phyloP scores from a whole-genome alignment of 2,888 invertebrate genomes.

The Trachelus troglodyta region DNA sequence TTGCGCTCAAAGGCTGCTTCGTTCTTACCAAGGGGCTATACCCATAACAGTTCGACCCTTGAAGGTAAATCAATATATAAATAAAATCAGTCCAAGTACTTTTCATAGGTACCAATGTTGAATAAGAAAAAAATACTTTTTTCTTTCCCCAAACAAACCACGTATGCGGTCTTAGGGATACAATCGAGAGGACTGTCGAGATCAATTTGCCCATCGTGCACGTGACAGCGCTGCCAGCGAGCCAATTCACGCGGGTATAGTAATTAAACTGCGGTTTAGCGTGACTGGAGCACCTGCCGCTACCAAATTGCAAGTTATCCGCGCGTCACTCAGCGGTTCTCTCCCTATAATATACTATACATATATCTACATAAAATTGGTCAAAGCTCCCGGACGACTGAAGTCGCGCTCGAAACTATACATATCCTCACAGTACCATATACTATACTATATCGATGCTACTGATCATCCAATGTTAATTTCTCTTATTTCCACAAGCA shows the following conservation, averaged over 20 bases:
- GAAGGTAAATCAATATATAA: too few species aligned
- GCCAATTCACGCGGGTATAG: conserved; percentile 58
- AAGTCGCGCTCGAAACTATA: conserved; percentile 26
- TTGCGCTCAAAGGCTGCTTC: too few species aligned
- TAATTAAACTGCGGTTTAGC: conserved; percentile 62
- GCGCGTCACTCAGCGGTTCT: conserved; percentile 51
- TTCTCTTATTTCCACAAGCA: too few species aligned
- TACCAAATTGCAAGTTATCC: conserved; percentile 60
- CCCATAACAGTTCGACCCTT: too few species aligned
- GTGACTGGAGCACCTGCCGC: conserved; percentile 59
- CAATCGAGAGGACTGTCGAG: conserved; percentile 32
- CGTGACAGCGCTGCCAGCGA: conserved; percentile 58
- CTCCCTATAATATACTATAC: conserved; percentile 17
- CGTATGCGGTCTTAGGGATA: conserved; percentile 8
- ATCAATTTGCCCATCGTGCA: conserved; percentile 59
- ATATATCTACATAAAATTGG: conserved; percentile 13
- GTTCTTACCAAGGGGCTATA: too few species aligned
- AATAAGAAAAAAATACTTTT: too few species aligned
- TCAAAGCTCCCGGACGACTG: conserved; percentile 5
- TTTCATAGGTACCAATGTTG: too few species aligned
- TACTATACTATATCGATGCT: too few species aligned
- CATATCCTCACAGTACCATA: neutral
- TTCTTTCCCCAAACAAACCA: too few species aligned
- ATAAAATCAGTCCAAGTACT: too few species aligned
- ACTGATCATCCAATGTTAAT: too few species aligned